These are phyloP conservation scores for Dicerorhinus sumatrensis DNA, from an alignment of 2,113 vertebrate species.

Conservation along the genomic window DNA sequence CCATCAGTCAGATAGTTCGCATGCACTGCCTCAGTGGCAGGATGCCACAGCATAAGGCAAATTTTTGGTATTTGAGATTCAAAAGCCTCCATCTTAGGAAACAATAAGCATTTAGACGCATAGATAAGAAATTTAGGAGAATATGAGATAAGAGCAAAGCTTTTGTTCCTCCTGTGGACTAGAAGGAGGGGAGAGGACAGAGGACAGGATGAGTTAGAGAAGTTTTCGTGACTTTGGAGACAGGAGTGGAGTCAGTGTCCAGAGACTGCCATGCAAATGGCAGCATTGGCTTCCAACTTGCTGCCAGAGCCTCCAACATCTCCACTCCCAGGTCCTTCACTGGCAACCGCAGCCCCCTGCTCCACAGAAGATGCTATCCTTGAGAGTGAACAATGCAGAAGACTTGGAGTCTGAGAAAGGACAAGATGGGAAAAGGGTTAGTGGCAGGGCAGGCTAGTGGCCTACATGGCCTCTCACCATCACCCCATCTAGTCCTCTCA, in stretches of 20 bases:
- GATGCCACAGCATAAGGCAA: background rate
- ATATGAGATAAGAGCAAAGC: background rate
- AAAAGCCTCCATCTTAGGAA: background rate
- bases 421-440: background rate
- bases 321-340: background rate
- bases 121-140: background rate
- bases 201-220: background rate
- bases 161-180: background rate
- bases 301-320: background rate
- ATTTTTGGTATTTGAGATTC: background rate
- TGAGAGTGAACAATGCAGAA: background rate
- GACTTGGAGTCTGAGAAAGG: background rate
- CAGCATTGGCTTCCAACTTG: background rate
- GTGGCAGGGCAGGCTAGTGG: background rate
- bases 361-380: background rate
- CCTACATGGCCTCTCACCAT: background rate
- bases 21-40: background rate
- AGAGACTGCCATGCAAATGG: background rate
- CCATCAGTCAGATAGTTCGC: background rate
- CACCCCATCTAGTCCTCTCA: background rate
- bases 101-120: background rate
- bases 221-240: background rate
- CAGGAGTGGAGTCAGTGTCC: background rate
- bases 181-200: background rate
- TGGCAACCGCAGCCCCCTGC: no score